Conservation (phyloP, 2,113 vertebrate species). For the Indicator indicator region DNA sequence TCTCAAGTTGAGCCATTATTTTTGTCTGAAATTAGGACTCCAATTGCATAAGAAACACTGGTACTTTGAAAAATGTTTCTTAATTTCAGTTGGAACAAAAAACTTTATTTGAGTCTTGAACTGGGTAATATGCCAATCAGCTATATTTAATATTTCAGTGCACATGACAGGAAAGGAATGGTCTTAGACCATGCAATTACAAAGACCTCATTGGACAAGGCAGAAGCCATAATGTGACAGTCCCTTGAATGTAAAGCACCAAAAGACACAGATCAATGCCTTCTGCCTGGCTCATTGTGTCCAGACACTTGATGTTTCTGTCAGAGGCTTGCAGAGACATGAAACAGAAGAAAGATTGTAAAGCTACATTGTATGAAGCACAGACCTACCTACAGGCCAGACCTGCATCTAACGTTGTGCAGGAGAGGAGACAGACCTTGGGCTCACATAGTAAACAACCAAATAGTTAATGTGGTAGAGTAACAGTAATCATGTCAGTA, state of each 20-base stretch:
- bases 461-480: not conserved
- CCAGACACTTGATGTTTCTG: accelerated
- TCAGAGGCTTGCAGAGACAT: not conserved
- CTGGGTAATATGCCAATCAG: not conserved
- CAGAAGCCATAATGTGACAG: not conserved
- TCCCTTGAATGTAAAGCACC: not conserved
- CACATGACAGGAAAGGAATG: not conserved
- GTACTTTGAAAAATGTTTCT: not conserved
- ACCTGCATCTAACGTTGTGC: not conserved
- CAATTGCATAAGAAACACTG: not conserved
- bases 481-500: not conserved
- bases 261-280: not conserved
- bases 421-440: not conserved
- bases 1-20: not conserved
- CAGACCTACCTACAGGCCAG: not conserved
- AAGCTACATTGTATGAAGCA: not conserved
- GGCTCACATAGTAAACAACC: not conserved
- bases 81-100: not conserved
- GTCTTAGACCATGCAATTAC: not conserved
- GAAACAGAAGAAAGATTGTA: not conserved
- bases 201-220: not conserved
- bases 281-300: not conserved
- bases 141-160: not conserved
- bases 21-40: not conserved
- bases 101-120: not conserved